Evolutionary conservation across 2,888 invertebrate genomes (phyloP).

Genomic region (Melinaea marsaeus): DNA sequence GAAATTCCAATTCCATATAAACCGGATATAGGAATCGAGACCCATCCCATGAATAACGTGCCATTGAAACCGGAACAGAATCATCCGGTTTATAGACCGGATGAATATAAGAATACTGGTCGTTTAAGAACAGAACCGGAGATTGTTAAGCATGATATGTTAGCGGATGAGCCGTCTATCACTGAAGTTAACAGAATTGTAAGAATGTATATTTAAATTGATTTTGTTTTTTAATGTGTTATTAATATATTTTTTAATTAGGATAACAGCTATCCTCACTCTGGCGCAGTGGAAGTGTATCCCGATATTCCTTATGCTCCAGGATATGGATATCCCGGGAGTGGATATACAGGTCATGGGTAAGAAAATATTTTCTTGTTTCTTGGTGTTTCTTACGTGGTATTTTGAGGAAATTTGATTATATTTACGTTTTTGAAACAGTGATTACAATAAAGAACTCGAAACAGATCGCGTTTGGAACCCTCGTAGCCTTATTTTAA

Average conservation of each 20-base stretch:
- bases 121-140: slow-evolving; percentile 58
- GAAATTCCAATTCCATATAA: slow-evolving; percentile 54
- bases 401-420: too few species aligned
- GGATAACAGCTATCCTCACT: slow-evolving; percentile 54
- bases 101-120: slow-evolving; percentile 47
- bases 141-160: slow-evolving; percentile 61
- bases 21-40: slow-evolving; percentile 45
- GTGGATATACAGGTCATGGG: slow-evolving; percentile 50
- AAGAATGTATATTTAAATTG: slow-evolving; percentile 37
- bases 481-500: too few species aligned
- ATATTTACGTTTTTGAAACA: too few species aligned
- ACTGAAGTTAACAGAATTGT: slow-evolving; percentile 61
- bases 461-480: too few species aligned
- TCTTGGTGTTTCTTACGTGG: too few species aligned
- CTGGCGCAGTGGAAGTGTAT: slow-evolving; percentile 54
- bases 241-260: slow-evolving; percentile 34
- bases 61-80: slow-evolving; percentile 40
- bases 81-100: slow-evolving; percentile 59
- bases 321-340: slow-evolving; percentile 55
- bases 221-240: background rate
- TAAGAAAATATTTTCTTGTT: slow-evolving; percentile 32
- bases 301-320: slow-evolving; percentile 69
- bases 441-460: too few species aligned
- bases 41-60: slow-evolving; percentile 45
- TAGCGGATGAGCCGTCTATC: slow-evolving; percentile 56